Base-by-base conservation (phyloP, 2,113 vertebrate genomes). In the Lepus europaeus region DNA sequence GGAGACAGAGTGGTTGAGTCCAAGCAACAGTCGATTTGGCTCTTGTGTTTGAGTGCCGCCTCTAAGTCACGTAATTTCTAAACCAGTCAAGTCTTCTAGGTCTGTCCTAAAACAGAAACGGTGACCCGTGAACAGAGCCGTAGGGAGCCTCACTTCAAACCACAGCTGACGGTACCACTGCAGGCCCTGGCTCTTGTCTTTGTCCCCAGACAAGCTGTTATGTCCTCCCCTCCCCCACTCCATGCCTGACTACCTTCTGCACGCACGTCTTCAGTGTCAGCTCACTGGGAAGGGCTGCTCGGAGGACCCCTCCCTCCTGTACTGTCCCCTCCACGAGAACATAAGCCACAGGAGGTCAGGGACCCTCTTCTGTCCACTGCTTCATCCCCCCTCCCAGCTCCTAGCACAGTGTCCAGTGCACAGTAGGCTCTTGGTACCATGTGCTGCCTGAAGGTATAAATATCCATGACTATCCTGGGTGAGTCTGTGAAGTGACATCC, bases 21-120 rank as follows among this genome's bases (percentile, higher is more conserved):
- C n/a, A 10, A 87, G 22, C 5, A 12, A 59, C 9, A 19, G 66
- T 6, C 13, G n/a, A 36, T 59, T 31, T 45, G 63, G 29, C 10
- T 2, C 4, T 22, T 4, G 2, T 13, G 78, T 10, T 53, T 0
- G 1, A 9, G 17, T 3, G 9, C 20, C 17, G 33, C 39, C 69
- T 86, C 51, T 89, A 49, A 76, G 64, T 29, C 29, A 49, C 2
- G 2, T 17, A 1, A 39, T 1, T 49, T 63, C 77, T 23, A 53
- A 51, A 19, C 25, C 77, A 83, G 45, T 49, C 45, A 6, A 31
- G 5, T 6, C 22, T 31, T 53, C 61, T 0, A 66, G 69, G 36
- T 39, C 29, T 78, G 82, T 31, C 49, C 83, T 49, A 80, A 64
- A 66, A 77, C 0, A 1, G 39, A 23, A 36, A 31, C 16, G 53